phyloP scores from a whole-genome alignment of 1,140 invertebrate genomes.

The Drosophila rhopaloa region DNA sequence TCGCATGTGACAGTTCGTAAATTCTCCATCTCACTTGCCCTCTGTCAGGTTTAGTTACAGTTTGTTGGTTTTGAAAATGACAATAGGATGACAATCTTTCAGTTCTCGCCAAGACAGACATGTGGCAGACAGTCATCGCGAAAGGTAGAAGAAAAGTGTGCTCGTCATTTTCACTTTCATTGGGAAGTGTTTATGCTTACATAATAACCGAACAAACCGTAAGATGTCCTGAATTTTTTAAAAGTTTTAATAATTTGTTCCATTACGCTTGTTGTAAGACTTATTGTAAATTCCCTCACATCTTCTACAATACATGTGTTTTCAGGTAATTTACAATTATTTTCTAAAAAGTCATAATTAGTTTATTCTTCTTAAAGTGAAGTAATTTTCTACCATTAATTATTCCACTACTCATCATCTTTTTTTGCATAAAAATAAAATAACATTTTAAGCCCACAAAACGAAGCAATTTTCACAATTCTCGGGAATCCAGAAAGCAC shows the following conservation, averaged over 20 bases:
- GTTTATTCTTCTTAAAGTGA: not conserved
- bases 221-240: no score
- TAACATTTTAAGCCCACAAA: conserved; percentile 15
- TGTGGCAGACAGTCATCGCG: conserved; percentile 39
- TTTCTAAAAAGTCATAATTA: not conserved
- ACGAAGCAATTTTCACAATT: conserved; percentile 28
- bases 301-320: not conserved
- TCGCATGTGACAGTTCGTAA: conserved; percentile 48
- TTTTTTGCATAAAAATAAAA: conserved; percentile 19
- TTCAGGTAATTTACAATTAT: not conserved
- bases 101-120: conserved; percentile 44
- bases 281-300: not conserved
- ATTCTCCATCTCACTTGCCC: conserved; percentile 47
- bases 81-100: conserved; percentile 69
- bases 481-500: conserved; percentile 15
- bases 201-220: not conserved
- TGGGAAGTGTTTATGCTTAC: conserved; percentile 13
- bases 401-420: not conserved
- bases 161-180: conserved; percentile 32
- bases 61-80: conserved; percentile 84
- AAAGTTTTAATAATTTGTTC: no score
- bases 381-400: not conserved
- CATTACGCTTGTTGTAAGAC: not conserved
- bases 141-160: conserved; percentile 28
- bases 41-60: conserved; percentile 71